Conservation (phyloP, 1,140 invertebrate genomes). For the Microplitis mediator region DNA sequence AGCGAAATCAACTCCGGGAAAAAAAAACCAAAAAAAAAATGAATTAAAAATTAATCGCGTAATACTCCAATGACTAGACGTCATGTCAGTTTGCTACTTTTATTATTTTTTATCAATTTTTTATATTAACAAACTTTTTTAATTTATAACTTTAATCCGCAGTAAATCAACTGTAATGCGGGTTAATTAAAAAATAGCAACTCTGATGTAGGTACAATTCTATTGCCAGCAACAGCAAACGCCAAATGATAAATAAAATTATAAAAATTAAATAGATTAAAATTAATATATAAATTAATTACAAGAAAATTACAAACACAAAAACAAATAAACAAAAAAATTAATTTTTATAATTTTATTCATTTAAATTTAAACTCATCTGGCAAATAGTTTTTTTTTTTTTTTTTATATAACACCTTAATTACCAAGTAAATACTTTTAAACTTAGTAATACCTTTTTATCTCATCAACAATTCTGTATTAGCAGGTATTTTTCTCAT, state of each 20-base stretch:
- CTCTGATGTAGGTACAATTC: constrained; percentile 15
- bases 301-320: not conserved
- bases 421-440: no score
- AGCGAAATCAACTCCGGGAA: not conserved
- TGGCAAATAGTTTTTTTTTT: no score
- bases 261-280: not conserved
- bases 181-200: constrained; percentile 10
- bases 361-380: no score
- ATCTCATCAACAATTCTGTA: no score
- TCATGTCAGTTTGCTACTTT: constrained; percentile 35
- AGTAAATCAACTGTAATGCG: constrained; percentile 22
- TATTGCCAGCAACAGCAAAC: not conserved
- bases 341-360: no score
- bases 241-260: not conserved
- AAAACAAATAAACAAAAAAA: no score
- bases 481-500: not conserved
- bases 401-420: no score
- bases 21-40: not conserved
- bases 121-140: not conserved
- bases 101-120: not conserved
- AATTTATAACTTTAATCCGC: constrained; percentile 11
- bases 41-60: not conserved
- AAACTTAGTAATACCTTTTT: no score
- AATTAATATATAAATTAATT: not conserved
- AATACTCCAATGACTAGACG: constrained; percentile 43